Evolutionary conservation across 1,140 invertebrate species (phyloP).

Genomic region (Drosophila nebulosa): DNA sequence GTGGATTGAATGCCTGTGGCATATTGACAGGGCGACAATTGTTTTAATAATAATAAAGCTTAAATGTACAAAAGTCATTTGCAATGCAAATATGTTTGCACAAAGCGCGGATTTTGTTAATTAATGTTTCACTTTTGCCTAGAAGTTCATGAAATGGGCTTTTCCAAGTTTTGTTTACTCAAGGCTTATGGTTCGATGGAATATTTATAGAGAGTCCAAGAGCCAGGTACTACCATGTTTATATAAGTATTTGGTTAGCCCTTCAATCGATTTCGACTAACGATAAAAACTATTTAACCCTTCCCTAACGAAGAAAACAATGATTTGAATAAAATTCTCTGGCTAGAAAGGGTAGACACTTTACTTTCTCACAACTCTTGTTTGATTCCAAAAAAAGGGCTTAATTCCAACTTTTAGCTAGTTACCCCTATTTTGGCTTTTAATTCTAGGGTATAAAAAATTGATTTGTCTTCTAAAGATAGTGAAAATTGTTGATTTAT

Average conservation of each 20-base stretch:
- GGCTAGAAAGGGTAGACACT: no score
- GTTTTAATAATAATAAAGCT: conserved; percentile 11
- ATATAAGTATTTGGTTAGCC: background rate
- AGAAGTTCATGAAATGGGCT: background rate
- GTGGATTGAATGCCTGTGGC: background rate
- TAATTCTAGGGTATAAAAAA: conserved; percentile 30
- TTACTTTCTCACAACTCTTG: no score
- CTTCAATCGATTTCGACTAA: background rate
- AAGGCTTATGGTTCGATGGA: background rate
- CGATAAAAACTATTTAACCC: background rate
- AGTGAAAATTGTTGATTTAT: conserved; percentile 58
- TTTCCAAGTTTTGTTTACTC: background rate
- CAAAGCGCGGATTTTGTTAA: conserved; percentile 21
- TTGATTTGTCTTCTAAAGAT: conserved; percentile 31
- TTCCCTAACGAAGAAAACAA: background rate
- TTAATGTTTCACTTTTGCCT: conserved; percentile 10
- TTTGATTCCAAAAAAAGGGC: background rate
- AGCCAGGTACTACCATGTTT: background rate
- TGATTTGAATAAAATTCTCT: background rate
- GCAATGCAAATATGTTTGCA: conserved; percentile 20
- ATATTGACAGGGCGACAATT: background rate
- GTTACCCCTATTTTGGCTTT: background rate
- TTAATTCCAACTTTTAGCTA: background rate
- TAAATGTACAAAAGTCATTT: conserved; percentile 15
- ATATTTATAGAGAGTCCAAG: background rate